Evolutionary conservation across 2,113 vertebrate genomes (phyloP).

Genomic region (Scytalopus superciliaris): DNA sequence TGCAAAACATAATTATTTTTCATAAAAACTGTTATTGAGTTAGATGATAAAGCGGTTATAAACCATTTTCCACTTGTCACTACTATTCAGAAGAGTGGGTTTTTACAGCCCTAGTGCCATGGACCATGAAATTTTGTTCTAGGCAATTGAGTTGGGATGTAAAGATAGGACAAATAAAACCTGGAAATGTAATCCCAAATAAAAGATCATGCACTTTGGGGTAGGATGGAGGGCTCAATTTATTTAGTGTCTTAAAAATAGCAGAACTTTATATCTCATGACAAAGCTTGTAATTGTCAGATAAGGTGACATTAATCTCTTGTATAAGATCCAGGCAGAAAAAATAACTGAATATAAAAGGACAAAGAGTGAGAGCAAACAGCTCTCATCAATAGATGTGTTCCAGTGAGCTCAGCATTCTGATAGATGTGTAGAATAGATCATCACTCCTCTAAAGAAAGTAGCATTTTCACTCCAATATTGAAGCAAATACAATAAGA

Average conservation of each 20-base stretch:
- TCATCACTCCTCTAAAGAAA: not conserved
- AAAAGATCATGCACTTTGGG: not conserved
- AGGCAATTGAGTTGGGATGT: not conserved
- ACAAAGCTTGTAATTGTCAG: constrained; percentile 24
- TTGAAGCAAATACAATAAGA: not conserved
- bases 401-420: not conserved
- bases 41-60: constrained; percentile 2
- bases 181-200: not conserved
- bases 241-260: constrained; percentile 35
- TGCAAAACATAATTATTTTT: constrained; percentile 54
- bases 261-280: constrained; percentile 9
- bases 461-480: not conserved
- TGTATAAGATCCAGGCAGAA: not conserved
- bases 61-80: constrained; percentile 34
- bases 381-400: not conserved
- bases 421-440: not conserved
- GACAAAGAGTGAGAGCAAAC: constrained; percentile 16
- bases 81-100: not conserved
- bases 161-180: constrained; percentile 15
- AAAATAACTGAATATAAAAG: constrained; percentile 25
- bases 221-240: constrained; percentile 1
- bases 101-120: constrained; percentile 4
- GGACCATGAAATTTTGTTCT: constrained; percentile 16
- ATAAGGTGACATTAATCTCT: not conserved
- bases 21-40: constrained; percentile 14